These are phyloP conservation scores for Melanotaenia duboulayi DNA, from an alignment of 2,113 vertebrate genomes.

Conservation along the genomic window DNA sequence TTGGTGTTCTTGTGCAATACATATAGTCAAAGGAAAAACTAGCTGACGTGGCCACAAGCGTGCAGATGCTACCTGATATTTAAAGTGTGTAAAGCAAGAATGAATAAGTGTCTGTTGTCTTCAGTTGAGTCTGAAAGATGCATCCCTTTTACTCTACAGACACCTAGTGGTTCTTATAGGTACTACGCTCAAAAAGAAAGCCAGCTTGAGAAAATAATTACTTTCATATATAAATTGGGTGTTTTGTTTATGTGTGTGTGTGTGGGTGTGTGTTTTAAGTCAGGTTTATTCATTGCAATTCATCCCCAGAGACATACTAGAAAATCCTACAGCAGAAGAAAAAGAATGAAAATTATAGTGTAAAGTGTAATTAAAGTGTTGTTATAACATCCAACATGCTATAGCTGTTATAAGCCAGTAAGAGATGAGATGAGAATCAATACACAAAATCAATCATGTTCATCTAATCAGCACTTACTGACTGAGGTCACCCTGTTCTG, in stretches of 20 bases:
- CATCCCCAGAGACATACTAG: background rate
- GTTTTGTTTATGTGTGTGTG: background rate
- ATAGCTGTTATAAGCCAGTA: background rate
- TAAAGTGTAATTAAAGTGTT: background rate
- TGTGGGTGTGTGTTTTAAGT: background rate
- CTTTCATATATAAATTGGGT: background rate
- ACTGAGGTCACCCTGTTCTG: background rate
- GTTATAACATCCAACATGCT: background rate
- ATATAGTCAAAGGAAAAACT: background rate
- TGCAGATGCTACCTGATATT: slow-evolving; percentile 6
- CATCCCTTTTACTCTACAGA: slow-evolving; percentile 65
- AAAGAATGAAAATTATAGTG: background rate
- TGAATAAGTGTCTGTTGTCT: background rate
- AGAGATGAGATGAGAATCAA: background rate
- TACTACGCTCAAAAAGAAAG: slow-evolving; percentile 38
- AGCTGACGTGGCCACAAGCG: background rate
- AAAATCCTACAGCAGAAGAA: background rate
- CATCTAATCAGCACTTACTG: slow-evolving; percentile 14
- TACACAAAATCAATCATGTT: slow-evolving; percentile 13
- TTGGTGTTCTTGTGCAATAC: background rate
- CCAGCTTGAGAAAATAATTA: background rate
- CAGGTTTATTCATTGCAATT: background rate
- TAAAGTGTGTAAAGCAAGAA: background rate
- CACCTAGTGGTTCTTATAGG: slow-evolving; percentile 70
- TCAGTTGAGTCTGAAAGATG: background rate